Percentiles rank a stretch among this genome's conserved stretches.
Conservation (phyloP, 2,888 invertebrate species). For the Trachelus stipa region DNA sequence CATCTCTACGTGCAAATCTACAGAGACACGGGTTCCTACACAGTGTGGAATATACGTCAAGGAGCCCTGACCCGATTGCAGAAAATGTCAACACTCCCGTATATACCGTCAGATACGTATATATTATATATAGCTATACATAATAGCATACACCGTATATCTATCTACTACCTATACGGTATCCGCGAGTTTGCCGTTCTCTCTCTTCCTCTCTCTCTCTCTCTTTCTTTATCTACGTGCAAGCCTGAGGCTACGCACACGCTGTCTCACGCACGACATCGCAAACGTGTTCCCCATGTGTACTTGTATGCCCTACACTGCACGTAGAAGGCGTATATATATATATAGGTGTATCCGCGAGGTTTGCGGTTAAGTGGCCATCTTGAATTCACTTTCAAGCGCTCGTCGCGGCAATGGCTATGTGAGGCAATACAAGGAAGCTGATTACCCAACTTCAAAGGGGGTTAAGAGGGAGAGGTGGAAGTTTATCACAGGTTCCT, state of each 20-base stretch:
- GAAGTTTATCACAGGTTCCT: not conserved
- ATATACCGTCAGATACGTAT: slow-evolving; percentile 17
- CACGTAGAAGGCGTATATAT: not conserved
- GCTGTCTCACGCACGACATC: slow-evolving; percentile 25
- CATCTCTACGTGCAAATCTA: slow-evolving; percentile 25
- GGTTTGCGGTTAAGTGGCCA: slow-evolving; percentile 40
- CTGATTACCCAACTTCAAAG: slow-evolving; percentile 54
- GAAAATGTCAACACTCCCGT: slow-evolving; percentile 63
- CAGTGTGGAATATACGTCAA: slow-evolving; percentile 20
- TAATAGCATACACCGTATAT: not conserved
- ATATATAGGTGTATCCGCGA: not conserved
- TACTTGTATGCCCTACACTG: not conserved
- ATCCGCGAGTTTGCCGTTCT: not conserved
- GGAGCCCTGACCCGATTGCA: slow-evolving; percentile 64
- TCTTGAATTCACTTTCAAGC: slow-evolving; percentile 59
- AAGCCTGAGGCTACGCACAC: slow-evolving; percentile 14
- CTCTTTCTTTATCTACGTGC: slow-evolving; percentile 3
- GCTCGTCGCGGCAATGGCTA: slow-evolving; percentile 23
- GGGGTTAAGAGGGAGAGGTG: not conserved
- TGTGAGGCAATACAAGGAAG: slow-evolving; percentile 59
- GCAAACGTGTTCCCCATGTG: not conserved
- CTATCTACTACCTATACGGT: slow-evolving; percentile 21
- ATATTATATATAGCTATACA: slow-evolving; percentile 5
- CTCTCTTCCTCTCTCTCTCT: slow-evolving; percentile 1
- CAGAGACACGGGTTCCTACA: not conserved